Conservation (phyloP, 2,888 invertebrate genomes). For the Pinctada fucata region DNA sequence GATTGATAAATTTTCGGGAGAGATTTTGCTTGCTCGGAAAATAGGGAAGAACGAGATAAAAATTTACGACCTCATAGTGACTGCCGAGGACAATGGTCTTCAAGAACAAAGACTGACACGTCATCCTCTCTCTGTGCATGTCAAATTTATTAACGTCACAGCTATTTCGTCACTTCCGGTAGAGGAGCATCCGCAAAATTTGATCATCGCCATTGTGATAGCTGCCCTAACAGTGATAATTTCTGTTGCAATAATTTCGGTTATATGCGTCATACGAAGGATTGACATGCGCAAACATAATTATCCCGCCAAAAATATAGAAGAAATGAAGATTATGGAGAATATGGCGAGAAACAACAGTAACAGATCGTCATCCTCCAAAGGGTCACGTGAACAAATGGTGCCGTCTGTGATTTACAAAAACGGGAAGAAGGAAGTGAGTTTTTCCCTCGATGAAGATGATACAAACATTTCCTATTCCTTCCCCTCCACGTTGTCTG, state of each 20-base stretch:
- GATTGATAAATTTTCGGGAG: slow-evolving; percentile 38
- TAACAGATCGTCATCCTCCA: slow-evolving; percentile 52
- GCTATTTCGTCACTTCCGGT: slow-evolving; percentile 5
- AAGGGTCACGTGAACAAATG: slow-evolving; percentile 55
- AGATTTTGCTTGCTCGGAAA: slow-evolving; percentile 32
- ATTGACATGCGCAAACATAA: slow-evolving; percentile 38
- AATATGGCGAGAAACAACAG: slow-evolving; percentile 50
- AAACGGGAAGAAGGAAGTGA: slow-evolving; percentile 38
- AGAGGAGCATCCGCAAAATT: slow-evolving; percentile 28
- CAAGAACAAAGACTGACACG: slow-evolving; percentile 18
- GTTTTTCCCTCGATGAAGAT: slow-evolving; percentile 41
- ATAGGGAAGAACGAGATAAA: slow-evolving; percentile 32
- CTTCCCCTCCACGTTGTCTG: slow-evolving; percentile 15
- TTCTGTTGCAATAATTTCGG: slow-evolving; percentile 34
- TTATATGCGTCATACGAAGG: slow-evolving; percentile 37
- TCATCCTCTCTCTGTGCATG: slow-evolving; percentile 23
- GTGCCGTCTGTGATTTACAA: slow-evolving; percentile 31
- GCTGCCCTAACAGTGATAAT: slow-evolving; percentile 36
- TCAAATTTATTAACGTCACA: slow-evolving; percentile 38
- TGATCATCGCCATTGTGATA: slow-evolving; percentile 37
- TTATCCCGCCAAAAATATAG: slow-evolving; percentile 51
- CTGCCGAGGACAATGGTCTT: slow-evolving; percentile 29
- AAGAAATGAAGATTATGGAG: slow-evolving; percentile 56
- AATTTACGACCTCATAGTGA: slow-evolving; percentile 31
- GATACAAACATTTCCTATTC: slow-evolving; percentile 31